These are phyloP conservation scores for Phorcus lineatus DNA, from an alignment of 2,888 invertebrate species.

Conservation along the genomic window DNA sequence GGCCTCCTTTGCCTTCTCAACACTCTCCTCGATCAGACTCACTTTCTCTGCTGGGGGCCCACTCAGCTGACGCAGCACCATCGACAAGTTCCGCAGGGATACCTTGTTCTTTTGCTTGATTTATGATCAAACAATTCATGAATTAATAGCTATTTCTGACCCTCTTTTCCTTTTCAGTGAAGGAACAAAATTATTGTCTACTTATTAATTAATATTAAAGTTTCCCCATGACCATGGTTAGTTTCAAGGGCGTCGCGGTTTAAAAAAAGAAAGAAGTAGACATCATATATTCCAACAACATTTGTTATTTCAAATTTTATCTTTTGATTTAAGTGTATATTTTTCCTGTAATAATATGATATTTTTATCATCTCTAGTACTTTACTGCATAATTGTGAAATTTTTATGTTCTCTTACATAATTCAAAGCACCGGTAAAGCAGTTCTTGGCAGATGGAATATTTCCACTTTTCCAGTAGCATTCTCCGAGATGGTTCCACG, in stretches of 20 bases:
- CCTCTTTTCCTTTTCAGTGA: too few relatives aligned
- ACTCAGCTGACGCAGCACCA: slow-evolving; percentile 84
- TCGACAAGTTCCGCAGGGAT: slow-evolving; percentile 87
- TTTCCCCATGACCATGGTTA: background rate
- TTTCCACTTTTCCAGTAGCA: slow-evolving; percentile 92
- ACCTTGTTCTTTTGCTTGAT: slow-evolving; percentile 84
- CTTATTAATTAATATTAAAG: background rate
- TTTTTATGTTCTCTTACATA: slow-evolving; percentile 63
- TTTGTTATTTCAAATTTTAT: too few relatives aligned
- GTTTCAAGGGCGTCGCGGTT: background rate
- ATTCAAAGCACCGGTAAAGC: slow-evolving; percentile 83
- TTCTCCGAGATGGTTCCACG: slow-evolving; percentile 93
- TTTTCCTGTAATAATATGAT: too few relatives aligned
- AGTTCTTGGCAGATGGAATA: slow-evolving; percentile 86
- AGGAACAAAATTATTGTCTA: too few relatives aligned
- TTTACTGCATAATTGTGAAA: too few relatives aligned
- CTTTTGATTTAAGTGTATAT: too few relatives aligned
- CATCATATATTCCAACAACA: too few relatives aligned
- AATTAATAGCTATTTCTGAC: too few relatives aligned
- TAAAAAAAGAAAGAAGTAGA: background rate
- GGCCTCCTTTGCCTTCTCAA: slow-evolving; percentile 88
- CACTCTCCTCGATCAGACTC: slow-evolving; percentile 83
- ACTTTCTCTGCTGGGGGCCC: slow-evolving; percentile 76
- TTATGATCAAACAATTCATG: background rate
- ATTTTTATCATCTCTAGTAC: too few relatives aligned